Evolutionary conservation across 2,113 vertebrate species (phyloP).

Genomic region (Lichenostomus cassidix): DNA sequence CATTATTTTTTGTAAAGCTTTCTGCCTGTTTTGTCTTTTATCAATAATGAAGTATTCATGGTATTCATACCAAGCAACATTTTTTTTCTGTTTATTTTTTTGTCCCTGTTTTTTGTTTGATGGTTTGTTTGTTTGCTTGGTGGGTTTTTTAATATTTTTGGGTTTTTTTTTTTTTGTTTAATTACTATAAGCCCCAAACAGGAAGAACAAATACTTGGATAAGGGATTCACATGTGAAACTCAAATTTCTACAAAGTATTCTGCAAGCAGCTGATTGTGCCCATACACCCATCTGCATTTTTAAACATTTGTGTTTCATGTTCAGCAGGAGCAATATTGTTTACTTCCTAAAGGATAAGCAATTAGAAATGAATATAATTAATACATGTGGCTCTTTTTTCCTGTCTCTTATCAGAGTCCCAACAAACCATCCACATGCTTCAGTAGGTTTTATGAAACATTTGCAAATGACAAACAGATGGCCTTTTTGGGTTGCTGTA

Average conservation of each 20-base stretch:
- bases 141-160: neutral
- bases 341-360: constrained; percentile 48
- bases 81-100: neutral
- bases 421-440: constrained; percentile 8
- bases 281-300: constrained; percentile 39
- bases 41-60: neutral
- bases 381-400: neutral
- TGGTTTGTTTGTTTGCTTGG: neutral
- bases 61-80: neutral
- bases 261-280: neutral
- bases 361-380: constrained; percentile 26
- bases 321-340: constrained; percentile 26
- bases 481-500: constrained; percentile 40
- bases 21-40: neutral
- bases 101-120: neutral
- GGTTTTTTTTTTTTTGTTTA: neutral
- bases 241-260: neutral
- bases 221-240: neutral
- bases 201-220: neutral
- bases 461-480: constrained; percentile 53
- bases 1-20: neutral
- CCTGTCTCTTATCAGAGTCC: neutral
- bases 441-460: constrained; percentile 43
- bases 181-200: neutral
- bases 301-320: constrained; percentile 5